A percentile compares a stretch with the other conserved stretches of the same genome.
phyloP scores from a whole-genome alignment of 2,113 vertebrate genomes.

The Steatornis caripensis region DNA sequence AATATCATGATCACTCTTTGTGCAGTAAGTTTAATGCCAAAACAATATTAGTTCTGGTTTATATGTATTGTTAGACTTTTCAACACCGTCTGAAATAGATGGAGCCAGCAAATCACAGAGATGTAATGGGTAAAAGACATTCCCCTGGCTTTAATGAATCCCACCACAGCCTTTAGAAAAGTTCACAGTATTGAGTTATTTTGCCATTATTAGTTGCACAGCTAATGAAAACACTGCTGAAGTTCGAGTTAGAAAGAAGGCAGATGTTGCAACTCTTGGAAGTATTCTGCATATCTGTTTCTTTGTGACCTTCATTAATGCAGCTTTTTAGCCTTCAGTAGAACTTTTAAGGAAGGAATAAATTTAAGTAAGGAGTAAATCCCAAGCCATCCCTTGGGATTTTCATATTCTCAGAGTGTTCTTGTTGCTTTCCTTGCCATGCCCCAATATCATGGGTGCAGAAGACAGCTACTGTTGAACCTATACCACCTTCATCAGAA shows the following conservation, averaged over 20 bases:
- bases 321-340: background rate
- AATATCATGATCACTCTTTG: constrained; percentile 23
- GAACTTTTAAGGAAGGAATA: background rate
- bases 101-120: background rate
- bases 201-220: background rate
- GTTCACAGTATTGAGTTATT: constrained; percentile 13
- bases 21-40: constrained; percentile 30
- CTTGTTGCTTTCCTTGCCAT: background rate
- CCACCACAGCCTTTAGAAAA: constrained; percentile 26
- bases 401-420: background rate
- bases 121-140: background rate
- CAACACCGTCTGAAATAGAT: background rate
- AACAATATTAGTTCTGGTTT: constrained; percentile 31
- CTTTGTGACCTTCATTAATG: background rate
- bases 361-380: background rate
- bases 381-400: background rate
- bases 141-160: constrained; percentile 26
- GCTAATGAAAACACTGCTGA: background rate
- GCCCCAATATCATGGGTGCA: too few relatives aligned
- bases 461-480: background rate
- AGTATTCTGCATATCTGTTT: background rate
- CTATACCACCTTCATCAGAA: background rate
- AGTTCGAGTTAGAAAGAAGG: background rate
- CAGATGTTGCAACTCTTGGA: background rate
- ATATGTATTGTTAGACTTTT: background rate